phyloP scores from a whole-genome alignment of 2,113 vertebrate species.

The Cygnus atratus region DNA sequence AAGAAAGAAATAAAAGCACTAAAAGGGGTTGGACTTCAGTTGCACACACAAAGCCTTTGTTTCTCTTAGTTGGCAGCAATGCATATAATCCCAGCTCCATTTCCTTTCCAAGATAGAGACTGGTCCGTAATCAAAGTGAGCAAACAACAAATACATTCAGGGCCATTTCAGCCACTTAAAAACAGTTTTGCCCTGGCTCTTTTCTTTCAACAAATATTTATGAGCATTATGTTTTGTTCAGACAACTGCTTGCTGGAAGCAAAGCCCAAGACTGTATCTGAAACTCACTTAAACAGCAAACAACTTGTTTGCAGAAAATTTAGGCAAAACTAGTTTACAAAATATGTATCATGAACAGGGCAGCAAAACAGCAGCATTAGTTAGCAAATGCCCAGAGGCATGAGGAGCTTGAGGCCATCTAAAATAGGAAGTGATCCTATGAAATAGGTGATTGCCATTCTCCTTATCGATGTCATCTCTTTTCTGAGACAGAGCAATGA shows the following conservation, averaged over 20 bases:
- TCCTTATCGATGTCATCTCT: neutral
- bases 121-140: neutral
- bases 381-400: neutral
- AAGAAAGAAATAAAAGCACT: neutral
- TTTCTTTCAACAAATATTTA: slow-evolving; percentile 54
- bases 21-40: neutral
- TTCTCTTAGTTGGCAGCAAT: neutral
- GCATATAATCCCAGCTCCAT: neutral
- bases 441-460: neutral
- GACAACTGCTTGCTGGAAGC: slow-evolving; percentile 11
- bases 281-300: neutral
- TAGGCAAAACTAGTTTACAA: neutral
- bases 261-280: neutral
- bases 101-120: neutral
- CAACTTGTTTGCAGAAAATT: neutral
- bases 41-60: neutral
- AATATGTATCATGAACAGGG: neutral
- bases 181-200: slow-evolving; percentile 23
- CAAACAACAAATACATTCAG: neutral
- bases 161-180: slow-evolving; percentile 27
- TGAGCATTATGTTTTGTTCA: neutral
- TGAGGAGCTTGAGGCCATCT: neutral
- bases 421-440: neutral
- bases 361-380: neutral
- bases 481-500: neutral